These are phyloP conservation scores for Periparus ater DNA, from an alignment of 2,797 vertebrate species.

Conservation along the genomic window DNA sequence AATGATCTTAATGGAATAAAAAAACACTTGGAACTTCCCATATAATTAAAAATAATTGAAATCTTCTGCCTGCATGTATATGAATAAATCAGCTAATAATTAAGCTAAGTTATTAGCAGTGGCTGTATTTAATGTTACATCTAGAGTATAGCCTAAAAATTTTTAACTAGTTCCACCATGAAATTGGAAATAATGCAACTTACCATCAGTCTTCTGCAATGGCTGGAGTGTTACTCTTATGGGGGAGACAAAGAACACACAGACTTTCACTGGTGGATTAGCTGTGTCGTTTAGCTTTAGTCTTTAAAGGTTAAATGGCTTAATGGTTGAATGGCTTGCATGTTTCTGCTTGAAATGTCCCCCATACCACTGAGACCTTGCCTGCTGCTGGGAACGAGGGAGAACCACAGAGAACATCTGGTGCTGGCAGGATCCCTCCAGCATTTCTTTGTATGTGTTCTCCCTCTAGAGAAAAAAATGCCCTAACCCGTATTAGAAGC, in stretches of 20 bases:
- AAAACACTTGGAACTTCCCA: background rate
- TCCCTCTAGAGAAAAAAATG: background rate
- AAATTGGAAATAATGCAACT: background rate
- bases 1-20: background rate
- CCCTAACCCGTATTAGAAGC: background rate
- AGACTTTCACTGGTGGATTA: background rate
- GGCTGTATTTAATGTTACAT: background rate
- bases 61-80: background rate
- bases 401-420: background rate
- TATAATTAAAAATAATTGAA: conserved; percentile 35
- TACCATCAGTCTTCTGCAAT: background rate
- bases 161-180: background rate
- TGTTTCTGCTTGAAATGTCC: background rate
- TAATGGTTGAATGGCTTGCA: background rate
- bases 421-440: background rate
- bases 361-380: background rate
- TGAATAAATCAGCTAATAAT: background rate
- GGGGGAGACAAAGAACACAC: background rate
- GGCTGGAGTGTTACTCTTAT: background rate
- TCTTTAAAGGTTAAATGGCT: background rate
- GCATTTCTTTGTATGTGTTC: background rate
- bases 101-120: background rate
- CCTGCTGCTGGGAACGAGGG: background rate
- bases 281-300: background rate
- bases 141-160: background rate